Conservation (phyloP, 1,140 invertebrate genomes). For the Cecropterus lyciades region DNA sequence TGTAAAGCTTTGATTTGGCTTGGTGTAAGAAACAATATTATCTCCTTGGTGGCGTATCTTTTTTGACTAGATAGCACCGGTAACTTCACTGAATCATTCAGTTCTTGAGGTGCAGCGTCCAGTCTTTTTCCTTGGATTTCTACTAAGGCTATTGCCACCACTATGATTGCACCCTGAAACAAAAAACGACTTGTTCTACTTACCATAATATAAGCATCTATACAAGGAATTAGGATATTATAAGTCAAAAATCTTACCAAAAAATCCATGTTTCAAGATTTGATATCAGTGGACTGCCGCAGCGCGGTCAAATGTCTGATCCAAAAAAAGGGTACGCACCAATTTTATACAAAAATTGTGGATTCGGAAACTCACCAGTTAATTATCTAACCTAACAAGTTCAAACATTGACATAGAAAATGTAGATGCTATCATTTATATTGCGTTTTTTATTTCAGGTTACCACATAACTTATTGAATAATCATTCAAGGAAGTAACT, state of each 20-base stretch:
- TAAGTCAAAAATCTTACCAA: constrained; percentile 37
- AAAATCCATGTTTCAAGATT: constrained; percentile 39
- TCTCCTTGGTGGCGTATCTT: constrained; percentile 57
- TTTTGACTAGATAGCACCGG: constrained; percentile 38
- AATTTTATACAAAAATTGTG: constrained; percentile 42
- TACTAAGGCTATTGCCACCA: constrained; percentile 27
- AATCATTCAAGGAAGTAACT: no score
- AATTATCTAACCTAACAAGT: constrained; percentile 20
- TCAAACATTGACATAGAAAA: constrained; percentile 5
- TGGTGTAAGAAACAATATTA: constrained; percentile 64
- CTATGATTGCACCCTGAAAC: constrained; percentile 34
- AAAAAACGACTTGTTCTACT: no score
- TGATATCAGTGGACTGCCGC: background rate
- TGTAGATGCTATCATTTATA: background rate
- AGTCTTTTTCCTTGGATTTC: constrained; percentile 41
- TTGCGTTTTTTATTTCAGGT: constrained; percentile 3
- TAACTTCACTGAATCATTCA: constrained; percentile 38
- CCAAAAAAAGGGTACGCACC: constrained; percentile 33
- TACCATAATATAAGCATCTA: no score
- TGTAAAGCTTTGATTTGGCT: constrained; percentile 60
- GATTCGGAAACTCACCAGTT: constrained; percentile 31
- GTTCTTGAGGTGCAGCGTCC: constrained; percentile 51
- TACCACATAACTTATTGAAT: background rate
- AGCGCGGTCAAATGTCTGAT: constrained; percentile 35
- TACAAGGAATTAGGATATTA: no score